Percentiles rank a stretch among this genome's conserved stretches.
These are phyloP conservation scores for Phataginus tetradactyla DNA, from an alignment of 2,797 vertebrate genomes.

Conservation along the genomic window DNA sequence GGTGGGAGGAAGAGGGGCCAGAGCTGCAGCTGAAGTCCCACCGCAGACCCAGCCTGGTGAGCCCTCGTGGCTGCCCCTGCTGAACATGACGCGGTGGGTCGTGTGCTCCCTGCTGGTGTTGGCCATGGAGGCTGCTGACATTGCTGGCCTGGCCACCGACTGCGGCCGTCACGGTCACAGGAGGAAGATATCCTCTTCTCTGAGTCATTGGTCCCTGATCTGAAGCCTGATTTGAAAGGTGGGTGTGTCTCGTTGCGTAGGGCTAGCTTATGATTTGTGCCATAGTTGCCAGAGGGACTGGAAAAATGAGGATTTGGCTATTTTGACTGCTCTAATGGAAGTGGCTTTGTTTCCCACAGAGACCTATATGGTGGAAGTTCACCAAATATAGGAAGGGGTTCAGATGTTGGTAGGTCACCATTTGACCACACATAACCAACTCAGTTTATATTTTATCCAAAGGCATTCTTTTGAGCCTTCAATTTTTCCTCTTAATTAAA, in stretches of 20 bases:
- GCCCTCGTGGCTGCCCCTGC: no score
- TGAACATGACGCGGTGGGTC: fast-evolving
- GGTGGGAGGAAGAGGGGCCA: not conserved
- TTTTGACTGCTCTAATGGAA: not conserved
- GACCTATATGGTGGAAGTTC: not conserved
- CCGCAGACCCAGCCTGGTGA: not conserved
- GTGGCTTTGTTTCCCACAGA: not conserved
- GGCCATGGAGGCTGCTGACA: not conserved
- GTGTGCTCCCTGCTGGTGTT: fast-evolving
- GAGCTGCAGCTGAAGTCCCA: not conserved
- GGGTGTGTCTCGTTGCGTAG: not conserved
- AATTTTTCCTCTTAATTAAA: not conserved
- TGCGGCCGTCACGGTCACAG: not conserved
- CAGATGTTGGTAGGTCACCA: not conserved
- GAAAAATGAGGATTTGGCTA: not conserved
- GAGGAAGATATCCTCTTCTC: not conserved
- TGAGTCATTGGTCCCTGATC: not conserved
- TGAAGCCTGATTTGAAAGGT: not conserved
- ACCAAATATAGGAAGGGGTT: not conserved
- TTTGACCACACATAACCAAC: not conserved
- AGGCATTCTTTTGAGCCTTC: not conserved
- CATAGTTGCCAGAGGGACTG: not conserved
- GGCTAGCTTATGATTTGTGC: not conserved
- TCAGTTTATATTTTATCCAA: not conserved
- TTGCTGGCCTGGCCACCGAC: not conserved